Conservation (phyloP, 2,797 vertebrate genomes). For the Alca torda region DNA sequence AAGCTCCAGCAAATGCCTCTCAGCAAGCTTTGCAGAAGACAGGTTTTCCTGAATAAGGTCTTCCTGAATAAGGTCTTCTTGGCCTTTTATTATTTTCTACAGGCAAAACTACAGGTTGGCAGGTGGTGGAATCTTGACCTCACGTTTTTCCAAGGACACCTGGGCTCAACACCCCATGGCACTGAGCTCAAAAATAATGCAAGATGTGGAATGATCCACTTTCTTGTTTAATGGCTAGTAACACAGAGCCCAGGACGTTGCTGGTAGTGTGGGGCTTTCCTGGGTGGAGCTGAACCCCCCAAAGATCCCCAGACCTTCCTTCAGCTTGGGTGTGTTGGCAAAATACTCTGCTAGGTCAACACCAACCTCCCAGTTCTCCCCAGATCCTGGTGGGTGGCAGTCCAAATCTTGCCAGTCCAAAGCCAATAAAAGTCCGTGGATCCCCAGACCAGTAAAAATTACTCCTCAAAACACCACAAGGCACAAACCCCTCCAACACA, state of each 20-base stretch:
- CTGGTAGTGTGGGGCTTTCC: background rate
- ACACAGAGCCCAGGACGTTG: background rate
- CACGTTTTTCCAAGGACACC: background rate
- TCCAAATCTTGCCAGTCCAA: background rate
- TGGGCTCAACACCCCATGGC: background rate
- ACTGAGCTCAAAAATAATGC: background rate
- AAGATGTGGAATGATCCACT: fast-evolving
- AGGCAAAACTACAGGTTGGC: background rate
- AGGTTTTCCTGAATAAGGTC: no score
- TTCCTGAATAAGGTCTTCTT: background rate
- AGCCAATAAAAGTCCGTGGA: fast-evolving
- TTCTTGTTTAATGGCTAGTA: background rate
- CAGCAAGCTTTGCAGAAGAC: background rate
- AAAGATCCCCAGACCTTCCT: background rate
- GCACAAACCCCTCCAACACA: background rate
- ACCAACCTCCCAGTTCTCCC: background rate
- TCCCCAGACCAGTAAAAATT: background rate
- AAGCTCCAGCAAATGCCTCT: background rate
- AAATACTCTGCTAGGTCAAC: background rate
- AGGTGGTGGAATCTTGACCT: background rate
- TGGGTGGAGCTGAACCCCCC: background rate
- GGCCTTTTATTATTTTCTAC: background rate
- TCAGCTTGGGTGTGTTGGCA: background rate
- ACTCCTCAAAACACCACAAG: fast-evolving
- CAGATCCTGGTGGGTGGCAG: background rate